phyloP scores from a whole-genome alignment of 35 echinoderm and acorn worm genomes.

The Diadema setosum region DNA sequence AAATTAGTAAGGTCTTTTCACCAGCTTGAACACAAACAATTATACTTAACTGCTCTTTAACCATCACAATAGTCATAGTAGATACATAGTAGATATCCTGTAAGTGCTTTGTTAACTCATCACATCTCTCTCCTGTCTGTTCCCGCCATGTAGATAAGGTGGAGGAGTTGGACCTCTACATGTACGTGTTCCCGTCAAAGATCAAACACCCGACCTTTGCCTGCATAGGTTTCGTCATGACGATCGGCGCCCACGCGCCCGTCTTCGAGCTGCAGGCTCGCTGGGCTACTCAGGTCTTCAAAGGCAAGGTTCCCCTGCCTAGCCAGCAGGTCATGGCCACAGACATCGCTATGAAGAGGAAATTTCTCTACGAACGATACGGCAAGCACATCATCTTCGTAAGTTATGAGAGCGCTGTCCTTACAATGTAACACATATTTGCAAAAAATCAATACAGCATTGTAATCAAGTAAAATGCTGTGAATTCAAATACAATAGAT shows the following conservation, averaged over 20 bases:
- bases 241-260: slow-evolving; percentile 63
- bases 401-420: no score
- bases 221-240: slow-evolving; percentile 47
- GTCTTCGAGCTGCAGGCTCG: slow-evolving; percentile 78
- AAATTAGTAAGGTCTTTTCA: no score
- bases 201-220: slow-evolving; percentile 65
- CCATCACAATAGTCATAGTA: no score
- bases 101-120: no score
- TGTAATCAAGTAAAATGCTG: no score
- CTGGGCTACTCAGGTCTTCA: slow-evolving; percentile 72
- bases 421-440: no score
- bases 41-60: no score
- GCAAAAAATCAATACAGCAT: no score
- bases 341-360: slow-evolving; percentile 27
- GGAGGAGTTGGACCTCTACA: slow-evolving; percentile 69
- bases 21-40: no score
- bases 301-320: slow-evolving; percentile 42
- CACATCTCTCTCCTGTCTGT: no score
- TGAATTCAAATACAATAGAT: no score
- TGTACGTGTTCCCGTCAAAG: slow-evolving; percentile 69
- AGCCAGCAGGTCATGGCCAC: not conserved
- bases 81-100: no score
- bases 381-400: slow-evolving; percentile 74
- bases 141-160: slow-evolving; percentile 61
- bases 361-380: slow-evolving; percentile 30